phyloP scores from a whole-genome alignment of 2,888 invertebrate genomes.

The Halictus quadricinctus region DNA sequence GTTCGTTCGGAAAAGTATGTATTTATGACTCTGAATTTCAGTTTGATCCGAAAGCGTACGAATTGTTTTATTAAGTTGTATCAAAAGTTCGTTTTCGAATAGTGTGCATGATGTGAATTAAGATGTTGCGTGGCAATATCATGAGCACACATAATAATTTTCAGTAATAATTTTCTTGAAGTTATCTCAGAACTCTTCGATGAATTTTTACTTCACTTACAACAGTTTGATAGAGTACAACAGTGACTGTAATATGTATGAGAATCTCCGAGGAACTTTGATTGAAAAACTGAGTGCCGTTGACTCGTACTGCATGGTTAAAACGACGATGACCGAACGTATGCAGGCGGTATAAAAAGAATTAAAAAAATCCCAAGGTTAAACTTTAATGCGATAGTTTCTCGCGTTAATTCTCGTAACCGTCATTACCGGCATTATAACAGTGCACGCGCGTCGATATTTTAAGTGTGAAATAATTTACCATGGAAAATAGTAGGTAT shows the following conservation, averaged over 20 bases:
- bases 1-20: neutral
- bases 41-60: neutral
- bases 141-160: too few species aligned
- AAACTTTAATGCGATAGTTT: neutral
- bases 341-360: neutral
- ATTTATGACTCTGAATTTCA: neutral
- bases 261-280: too few species aligned
- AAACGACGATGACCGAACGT: conserved; percentile 39
- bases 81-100: too few species aligned
- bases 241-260: too few species aligned
- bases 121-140: too few species aligned
- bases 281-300: too few species aligned
- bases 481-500: neutral
- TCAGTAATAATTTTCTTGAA: too few species aligned
- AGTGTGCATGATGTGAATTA: too few species aligned
- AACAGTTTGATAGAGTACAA: too few species aligned
- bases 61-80: too few species aligned
- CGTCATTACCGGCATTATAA: neutral
- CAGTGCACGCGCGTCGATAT: neutral
- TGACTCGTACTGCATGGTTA: neutral
- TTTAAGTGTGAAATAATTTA: neutral
- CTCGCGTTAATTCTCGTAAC: neutral
- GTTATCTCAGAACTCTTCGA: too few species aligned
- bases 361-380: neutral
- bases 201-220: too few species aligned